phyloP scores from a whole-genome alignment of 2,113 vertebrate genomes.

The Ceuthmochares aereus region DNA sequence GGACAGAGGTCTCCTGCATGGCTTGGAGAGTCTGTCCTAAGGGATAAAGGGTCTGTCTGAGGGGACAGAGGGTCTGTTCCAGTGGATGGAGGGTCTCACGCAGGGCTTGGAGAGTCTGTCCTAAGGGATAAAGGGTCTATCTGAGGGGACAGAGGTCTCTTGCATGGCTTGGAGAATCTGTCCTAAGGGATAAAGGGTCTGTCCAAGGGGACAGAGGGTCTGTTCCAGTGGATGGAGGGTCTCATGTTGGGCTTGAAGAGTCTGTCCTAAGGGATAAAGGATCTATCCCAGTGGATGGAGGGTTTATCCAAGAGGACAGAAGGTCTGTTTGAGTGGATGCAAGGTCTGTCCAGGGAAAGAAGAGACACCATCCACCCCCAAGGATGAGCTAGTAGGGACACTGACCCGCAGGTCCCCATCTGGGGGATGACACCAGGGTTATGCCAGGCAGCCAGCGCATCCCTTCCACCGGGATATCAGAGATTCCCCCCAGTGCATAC shows the following conservation, averaged over 20 bases:
- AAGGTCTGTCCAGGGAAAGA: neutral
- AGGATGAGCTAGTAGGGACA: neutral
- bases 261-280: too few relatives aligned
- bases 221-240: neutral
- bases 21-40: too few relatives aligned
- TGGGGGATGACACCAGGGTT: neutral
- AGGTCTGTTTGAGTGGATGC: too few relatives aligned
- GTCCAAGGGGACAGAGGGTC: neutral
- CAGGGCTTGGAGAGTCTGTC: neutral
- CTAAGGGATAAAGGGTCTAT: neutral
- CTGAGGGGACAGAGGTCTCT: neutral
- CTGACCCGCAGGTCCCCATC: neutral
- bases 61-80: neutral
- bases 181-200: neutral
- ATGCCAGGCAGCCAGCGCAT: too few relatives aligned
- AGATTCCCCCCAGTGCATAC: neutral
- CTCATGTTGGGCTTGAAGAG: too few relatives aligned
- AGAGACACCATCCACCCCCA: neutral
- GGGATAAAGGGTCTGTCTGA: neutral
- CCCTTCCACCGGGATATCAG: fast-evolving
- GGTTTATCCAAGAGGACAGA: too few relatives aligned
- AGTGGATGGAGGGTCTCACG: fast-evolving
- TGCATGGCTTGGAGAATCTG: neutral
- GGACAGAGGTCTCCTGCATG: too few relatives aligned
- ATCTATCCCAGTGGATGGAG: too few relatives aligned